A percentile compares a stretch with the other conserved stretches of the same genome.
phyloP scores from a whole-genome alignment of 2,797 vertebrate species.

The Pogonophryne albipinna region DNA sequence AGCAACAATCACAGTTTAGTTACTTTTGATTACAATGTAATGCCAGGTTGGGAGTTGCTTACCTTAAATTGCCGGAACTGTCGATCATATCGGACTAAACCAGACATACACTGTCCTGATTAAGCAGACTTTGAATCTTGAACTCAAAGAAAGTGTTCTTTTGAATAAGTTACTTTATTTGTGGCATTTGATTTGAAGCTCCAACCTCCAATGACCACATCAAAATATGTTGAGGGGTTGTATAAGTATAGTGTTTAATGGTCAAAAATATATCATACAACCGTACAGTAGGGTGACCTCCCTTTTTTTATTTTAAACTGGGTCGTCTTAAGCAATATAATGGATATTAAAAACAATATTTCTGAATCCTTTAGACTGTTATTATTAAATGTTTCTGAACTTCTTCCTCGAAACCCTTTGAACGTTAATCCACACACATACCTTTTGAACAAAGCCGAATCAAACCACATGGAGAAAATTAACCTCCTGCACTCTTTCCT shows the following conservation, averaged over 20 bases:
- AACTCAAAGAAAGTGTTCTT: not conserved
- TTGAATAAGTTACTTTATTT: not conserved
- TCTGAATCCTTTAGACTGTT: not conserved
- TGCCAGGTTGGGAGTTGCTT: not conserved
- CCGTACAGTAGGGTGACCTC: no score
- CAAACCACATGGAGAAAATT: not conserved
- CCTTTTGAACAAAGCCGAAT: constrained; percentile 15
- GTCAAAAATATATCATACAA: not conserved
- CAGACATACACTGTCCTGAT: not conserved
- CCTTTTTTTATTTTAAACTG: not conserved
- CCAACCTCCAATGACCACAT: constrained; percentile 1
- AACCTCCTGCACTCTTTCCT: constrained; percentile 10
- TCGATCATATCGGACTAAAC: constrained; percentile 14
- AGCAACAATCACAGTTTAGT: not conserved
- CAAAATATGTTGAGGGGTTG: not conserved
- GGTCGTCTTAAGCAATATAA: not conserved
- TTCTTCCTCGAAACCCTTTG: not conserved
- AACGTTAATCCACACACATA: constrained; percentile 8
- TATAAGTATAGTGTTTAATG: not conserved
- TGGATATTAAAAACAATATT: constrained; percentile 12
- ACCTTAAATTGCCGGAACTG: not conserved
- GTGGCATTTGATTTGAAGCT: not conserved
- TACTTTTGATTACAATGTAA: not conserved
- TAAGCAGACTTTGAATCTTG: not conserved
- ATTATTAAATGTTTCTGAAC: constrained; percentile 24